These are phyloP conservation scores for Ormia ochracea DNA, from an alignment of 2,888 invertebrate genomes.

Conservation along the genomic window DNA sequence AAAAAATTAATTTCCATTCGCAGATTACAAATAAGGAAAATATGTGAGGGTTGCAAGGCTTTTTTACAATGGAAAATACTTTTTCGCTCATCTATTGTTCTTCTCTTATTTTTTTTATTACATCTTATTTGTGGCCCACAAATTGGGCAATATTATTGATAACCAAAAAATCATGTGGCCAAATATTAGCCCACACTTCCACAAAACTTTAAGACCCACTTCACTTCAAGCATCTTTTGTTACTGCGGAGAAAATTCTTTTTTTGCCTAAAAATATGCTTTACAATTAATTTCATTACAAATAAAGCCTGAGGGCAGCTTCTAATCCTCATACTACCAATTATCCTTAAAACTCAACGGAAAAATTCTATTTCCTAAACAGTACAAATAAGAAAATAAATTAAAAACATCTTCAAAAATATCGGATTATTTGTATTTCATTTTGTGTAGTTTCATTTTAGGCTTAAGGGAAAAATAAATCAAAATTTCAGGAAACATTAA, in stretches of 20 bases:
- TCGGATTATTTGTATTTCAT: conserved; percentile 20
- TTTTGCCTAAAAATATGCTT: conserved; percentile 16
- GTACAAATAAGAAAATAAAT: neutral
- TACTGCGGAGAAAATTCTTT: neutral
- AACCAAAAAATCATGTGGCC: neutral
- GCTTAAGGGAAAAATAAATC: conserved; percentile 29
- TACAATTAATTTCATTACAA: conserved; percentile 34
- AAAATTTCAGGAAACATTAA: neutral
- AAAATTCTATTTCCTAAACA: neutral
- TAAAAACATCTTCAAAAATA: conserved; percentile 10
- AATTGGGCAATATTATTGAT: neutral
- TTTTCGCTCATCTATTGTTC: neutral
- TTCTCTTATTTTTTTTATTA: neutral
- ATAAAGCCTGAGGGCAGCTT: neutral
- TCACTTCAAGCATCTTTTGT: neutral
- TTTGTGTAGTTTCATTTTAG: conserved; percentile 15
- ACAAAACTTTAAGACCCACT: neutral
- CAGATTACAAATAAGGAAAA: too few relatives aligned
- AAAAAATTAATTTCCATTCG: too few relatives aligned
- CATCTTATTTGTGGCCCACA: neutral
- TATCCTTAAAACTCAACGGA: neutral
- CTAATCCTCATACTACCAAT: neutral
- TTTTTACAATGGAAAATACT: too few relatives aligned
- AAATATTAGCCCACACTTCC: neutral
- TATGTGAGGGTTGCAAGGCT: too few relatives aligned